A percentile compares a stretch with the other conserved stretches of the same genome.
Conservation (phyloP, 2,113 vertebrate species). For the Propithecus coquereli region DNA sequence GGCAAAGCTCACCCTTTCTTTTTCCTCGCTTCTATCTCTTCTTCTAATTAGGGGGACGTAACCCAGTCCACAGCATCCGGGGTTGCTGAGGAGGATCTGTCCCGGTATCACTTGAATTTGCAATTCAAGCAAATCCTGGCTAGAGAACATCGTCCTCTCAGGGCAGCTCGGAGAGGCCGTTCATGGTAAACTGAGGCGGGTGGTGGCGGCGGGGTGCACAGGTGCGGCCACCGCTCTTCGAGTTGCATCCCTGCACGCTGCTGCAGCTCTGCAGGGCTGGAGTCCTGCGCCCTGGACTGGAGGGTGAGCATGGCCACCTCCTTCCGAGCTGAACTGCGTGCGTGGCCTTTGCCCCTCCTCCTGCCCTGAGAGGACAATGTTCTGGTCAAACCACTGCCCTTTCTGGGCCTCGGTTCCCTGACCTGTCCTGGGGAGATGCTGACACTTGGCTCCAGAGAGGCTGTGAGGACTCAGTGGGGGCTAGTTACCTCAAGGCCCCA, state of each 20-base stretch:
- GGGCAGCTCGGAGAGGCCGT: not conserved
- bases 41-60: not conserved
- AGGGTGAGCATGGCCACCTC: not conserved
- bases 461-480: not conserved
- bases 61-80: not conserved
- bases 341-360: not conserved
- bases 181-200: constrained; percentile 12
- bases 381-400: not conserved
- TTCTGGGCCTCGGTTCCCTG: not conserved
- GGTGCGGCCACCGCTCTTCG: not conserved
- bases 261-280: rapidly evolving
- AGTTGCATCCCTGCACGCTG: not conserved
- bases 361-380: not conserved
- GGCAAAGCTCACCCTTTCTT: not conserved
- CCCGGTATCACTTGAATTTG: not conserved
- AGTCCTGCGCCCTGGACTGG: not conserved
- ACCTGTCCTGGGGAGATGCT: not conserved
- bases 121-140: not conserved
- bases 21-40: not conserved
- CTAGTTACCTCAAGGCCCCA: not conserved
- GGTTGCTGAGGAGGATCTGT: not conserved
- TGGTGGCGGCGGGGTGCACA: not conserved
- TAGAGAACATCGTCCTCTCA: not conserved
- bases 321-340: not conserved
- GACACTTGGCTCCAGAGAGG: not conserved